Evolutionary conservation across 2,113 vertebrate species (phyloP).

Genomic region (Scopus umbretta): DNA sequence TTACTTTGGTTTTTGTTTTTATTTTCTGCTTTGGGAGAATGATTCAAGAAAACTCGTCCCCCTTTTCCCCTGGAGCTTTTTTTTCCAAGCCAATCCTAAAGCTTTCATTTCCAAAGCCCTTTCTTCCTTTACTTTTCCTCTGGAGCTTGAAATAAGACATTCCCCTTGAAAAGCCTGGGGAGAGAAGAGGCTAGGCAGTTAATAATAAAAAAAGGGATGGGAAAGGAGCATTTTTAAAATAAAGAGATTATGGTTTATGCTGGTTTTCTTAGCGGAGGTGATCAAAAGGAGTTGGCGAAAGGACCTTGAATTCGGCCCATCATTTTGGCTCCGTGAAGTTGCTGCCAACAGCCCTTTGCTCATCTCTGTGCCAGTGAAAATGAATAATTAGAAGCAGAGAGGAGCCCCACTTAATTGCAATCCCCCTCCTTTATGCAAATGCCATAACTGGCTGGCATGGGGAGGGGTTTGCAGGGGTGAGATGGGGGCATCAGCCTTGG

Average conservation of each 20-base stretch:
- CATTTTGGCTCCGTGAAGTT: background rate
- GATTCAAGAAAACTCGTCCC: background rate
- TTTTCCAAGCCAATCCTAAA: background rate
- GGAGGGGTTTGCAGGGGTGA: no score
- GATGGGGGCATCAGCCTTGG: background rate
- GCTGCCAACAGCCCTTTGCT: background rate
- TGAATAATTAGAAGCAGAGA: background rate
- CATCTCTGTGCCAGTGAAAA: accelerated
- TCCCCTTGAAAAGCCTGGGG: background rate
- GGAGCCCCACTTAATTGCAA: background rate
- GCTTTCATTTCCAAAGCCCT: background rate
- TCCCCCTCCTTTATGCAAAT: background rate
- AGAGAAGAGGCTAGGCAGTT: background rate
- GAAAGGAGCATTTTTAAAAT: background rate
- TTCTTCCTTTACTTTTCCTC: background rate
- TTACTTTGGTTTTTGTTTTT: background rate
- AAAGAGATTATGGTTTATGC: background rate
- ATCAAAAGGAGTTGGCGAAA: background rate
- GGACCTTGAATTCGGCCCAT: background rate
- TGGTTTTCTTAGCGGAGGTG: background rate
- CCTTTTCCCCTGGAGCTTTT: accelerated
- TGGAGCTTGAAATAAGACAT: background rate
- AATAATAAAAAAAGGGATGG: background rate
- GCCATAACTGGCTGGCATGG: background rate
- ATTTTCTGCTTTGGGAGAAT: background rate